Percentiles rank a stretch among this genome's conserved stretches.
phyloP scores from a whole-genome alignment of 1,140 invertebrate genomes.

The Cydia splendana region DNA sequence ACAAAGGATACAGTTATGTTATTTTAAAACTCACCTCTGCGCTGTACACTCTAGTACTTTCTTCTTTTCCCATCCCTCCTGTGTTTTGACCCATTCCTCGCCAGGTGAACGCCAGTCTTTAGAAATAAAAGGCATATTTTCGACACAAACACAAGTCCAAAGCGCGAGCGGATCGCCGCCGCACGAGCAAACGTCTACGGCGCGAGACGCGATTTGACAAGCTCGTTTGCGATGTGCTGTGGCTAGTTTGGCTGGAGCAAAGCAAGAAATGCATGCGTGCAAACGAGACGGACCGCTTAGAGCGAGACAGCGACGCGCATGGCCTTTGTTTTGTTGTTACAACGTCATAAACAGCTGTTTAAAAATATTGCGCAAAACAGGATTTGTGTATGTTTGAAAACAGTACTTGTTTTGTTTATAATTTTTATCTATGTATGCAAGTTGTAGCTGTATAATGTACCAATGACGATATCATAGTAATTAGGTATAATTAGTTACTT shows the following conservation, averaged over 20 bases:
- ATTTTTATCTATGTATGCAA: neutral
- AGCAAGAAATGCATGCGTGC: slow-evolving; percentile 43
- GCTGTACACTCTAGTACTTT: slow-evolving; percentile 92
- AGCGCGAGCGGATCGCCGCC: slow-evolving; percentile 42
- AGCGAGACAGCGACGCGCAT: slow-evolving; percentile 68
- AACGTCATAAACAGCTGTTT: slow-evolving; percentile 79
- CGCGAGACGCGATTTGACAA: slow-evolving; percentile 55
- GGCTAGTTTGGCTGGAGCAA: slow-evolving; percentile 36
- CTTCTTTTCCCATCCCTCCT: slow-evolving; percentile 97
- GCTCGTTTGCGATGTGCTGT: slow-evolving; percentile 42
- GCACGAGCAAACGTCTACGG: slow-evolving; percentile 51
- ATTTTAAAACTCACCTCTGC: slow-evolving; percentile 77
- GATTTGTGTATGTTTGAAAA: slow-evolving; percentile 20
- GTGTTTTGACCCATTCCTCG: slow-evolving; percentile 98
- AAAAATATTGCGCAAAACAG: slow-evolving; percentile 26
- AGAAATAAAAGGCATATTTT: slow-evolving; percentile 95
- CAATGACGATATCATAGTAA: neutral
- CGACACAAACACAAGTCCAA: slow-evolving; percentile 61
- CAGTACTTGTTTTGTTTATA: slow-evolving; percentile 1
- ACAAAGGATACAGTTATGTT: slow-evolving; percentile 80
- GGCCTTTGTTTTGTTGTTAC: slow-evolving; percentile 60
- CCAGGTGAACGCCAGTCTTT: slow-evolving; percentile 97
- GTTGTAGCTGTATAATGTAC: neutral
- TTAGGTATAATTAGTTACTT: neutral
- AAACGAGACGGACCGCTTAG: slow-evolving; percentile 63